Conservation (phyloP, 2,888 invertebrate species). For the Erannis defoliaria region DNA sequence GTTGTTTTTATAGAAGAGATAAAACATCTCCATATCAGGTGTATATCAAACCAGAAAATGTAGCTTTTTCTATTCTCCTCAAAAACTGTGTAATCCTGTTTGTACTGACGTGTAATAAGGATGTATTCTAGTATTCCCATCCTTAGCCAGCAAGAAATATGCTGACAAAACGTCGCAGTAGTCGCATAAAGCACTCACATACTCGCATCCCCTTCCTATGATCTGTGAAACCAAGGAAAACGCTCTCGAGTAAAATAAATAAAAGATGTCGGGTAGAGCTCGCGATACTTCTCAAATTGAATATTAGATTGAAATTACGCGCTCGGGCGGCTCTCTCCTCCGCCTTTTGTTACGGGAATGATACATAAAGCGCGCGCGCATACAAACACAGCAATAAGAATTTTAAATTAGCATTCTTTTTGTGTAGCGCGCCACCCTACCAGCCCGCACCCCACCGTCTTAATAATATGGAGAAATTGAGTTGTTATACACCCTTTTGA, state of each 20-base stretch:
- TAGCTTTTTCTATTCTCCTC: background rate
- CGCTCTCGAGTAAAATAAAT: constrained; percentile 74
- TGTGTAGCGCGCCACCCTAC: constrained; percentile 78
- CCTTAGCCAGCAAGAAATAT: constrained; percentile 24
- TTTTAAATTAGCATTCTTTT: constrained; percentile 87
- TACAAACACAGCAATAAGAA: constrained; percentile 84
- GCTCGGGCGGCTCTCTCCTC: constrained; percentile 79
- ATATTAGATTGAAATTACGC: constrained; percentile 86
- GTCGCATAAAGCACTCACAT: constrained; percentile 49
- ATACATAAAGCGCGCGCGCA: constrained; percentile 85
- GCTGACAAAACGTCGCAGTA: constrained; percentile 33
- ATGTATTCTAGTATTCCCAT: constrained; percentile 9
- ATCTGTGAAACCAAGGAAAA: constrained; percentile 68
- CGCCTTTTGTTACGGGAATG: constrained; percentile 81
- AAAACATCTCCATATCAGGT: too few relatives aligned
- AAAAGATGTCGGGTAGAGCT: constrained; percentile 75
- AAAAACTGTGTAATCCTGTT: background rate
- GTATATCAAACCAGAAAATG: background rate
- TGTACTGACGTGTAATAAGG: background rate
- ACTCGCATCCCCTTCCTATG: constrained; percentile 52
- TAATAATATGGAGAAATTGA: constrained; percentile 86
- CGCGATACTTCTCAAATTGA: constrained; percentile 82
- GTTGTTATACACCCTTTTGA: constrained; percentile 84
- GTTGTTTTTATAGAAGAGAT: too few relatives aligned
- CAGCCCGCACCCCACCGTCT: constrained; percentile 75